phyloP scores from a whole-genome alignment of 2,113 vertebrate species.

The Actenoides hombroni region DNA sequence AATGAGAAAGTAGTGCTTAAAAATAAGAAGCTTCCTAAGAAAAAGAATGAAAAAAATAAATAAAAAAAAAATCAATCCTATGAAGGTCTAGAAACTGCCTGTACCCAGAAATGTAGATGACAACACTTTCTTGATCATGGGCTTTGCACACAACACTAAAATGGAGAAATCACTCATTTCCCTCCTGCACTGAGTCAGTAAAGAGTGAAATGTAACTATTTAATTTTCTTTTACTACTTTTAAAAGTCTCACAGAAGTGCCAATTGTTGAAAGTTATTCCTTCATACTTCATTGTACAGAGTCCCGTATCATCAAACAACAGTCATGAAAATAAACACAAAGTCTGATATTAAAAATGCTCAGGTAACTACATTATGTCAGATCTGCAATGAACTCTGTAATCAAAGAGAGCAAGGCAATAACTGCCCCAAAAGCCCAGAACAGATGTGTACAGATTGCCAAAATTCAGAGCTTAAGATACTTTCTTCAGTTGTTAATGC shows the following conservation, averaged over 20 bases:
- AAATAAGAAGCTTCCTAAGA: background rate
- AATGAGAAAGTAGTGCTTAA: background rate
- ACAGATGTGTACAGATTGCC: background rate
- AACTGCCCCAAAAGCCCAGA: background rate
- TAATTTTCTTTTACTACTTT: background rate
- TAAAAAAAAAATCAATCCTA: background rate
- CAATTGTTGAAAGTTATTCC: background rate
- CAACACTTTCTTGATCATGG: background rate
- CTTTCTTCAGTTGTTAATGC: background rate
- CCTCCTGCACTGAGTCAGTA: background rate
- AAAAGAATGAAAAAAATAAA: too few species aligned
- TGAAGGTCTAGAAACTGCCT: background rate
- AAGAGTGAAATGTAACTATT: background rate
- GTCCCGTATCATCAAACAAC: fast-evolving
- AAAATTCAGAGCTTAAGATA: background rate
- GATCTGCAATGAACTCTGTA: background rate
- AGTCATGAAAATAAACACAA: background rate
- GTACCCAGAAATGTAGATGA: background rate
- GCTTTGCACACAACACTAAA: background rate
- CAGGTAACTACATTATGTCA: background rate
- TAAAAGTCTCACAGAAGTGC: background rate
- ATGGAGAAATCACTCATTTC: background rate
- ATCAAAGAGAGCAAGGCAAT: background rate
- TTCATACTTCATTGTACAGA: background rate
- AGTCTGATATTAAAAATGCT: background rate